These are phyloP conservation scores for Neomicropteryx cornuta DNA, from an alignment of 1,140 invertebrate species.

Conservation along the genomic window DNA sequence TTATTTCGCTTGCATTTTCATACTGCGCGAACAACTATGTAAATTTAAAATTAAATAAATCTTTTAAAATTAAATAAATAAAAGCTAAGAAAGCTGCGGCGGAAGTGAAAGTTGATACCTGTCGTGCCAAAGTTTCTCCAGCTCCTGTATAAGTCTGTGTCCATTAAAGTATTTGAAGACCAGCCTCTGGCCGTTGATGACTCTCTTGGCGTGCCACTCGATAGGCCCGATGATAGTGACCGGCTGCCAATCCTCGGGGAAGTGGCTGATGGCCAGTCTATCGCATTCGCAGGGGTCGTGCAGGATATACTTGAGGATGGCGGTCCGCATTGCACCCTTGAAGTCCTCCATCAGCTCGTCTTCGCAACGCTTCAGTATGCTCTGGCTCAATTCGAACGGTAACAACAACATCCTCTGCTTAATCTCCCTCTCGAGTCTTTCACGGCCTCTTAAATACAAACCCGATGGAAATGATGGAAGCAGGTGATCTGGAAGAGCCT, in stretches of 20 bases:
- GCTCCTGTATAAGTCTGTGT: conserved; percentile 53
- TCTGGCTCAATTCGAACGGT: conserved; percentile 29
- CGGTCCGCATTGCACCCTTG: conserved; percentile 45
- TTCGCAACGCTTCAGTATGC: conserved; percentile 34
- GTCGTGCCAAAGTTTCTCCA: conserved; percentile 59
- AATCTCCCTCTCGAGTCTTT: too few relatives aligned
- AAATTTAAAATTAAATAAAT: too few relatives aligned
- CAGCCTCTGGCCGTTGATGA: conserved; percentile 44
- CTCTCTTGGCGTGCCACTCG: conserved; percentile 58
- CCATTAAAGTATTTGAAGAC: conserved; percentile 54
- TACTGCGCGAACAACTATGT: too few relatives aligned
- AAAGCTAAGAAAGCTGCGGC: too few relatives aligned
- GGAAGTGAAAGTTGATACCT: conserved; percentile 50
- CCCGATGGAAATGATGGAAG: too few relatives aligned
- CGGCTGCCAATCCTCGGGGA: conserved; percentile 48
- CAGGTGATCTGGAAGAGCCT: too few relatives aligned
- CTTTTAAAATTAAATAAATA: conserved; percentile 11
- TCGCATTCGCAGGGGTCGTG: conserved; percentile 51
- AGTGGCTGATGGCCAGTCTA: conserved; percentile 47
- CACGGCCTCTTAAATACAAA: too few relatives aligned
- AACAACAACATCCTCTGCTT: conserved; percentile 21
- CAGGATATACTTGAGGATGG: conserved; percentile 55
- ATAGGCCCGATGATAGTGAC: conserved; percentile 60
- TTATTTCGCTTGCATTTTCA: too few relatives aligned
- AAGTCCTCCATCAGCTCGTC: conserved; percentile 52